A percentile compares a stretch with the other conserved stretches of the same genome.
Evolutionary conservation across 2,888 invertebrate species (phyloP).

Genomic region (Amaurobius ferox): DNA sequence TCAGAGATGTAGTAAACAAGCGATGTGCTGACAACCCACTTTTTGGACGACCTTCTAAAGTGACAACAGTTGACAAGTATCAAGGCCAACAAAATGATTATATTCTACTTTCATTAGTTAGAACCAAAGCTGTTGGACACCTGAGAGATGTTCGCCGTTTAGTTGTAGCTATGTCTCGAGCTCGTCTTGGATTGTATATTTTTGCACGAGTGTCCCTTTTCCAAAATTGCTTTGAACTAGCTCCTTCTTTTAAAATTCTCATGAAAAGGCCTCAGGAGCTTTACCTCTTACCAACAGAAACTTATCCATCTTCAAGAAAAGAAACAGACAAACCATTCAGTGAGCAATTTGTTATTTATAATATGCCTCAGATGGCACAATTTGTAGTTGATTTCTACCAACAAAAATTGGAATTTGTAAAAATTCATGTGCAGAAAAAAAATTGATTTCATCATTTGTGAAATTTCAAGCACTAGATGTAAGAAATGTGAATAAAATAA

Average conservation of each 20-base stretch:
- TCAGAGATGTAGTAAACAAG: slow-evolving; percentile 93
- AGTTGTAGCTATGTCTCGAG: slow-evolving; percentile 98
- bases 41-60: slow-evolving; percentile 93
- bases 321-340: slow-evolving; percentile 24
- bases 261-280: slow-evolving; percentile 88
- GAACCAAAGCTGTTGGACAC: slow-evolving; percentile 98
- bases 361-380: slow-evolving; percentile 96
- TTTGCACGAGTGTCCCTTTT: slow-evolving; percentile 95
- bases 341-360: slow-evolving; percentile 83
- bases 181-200: slow-evolving; percentile 95
- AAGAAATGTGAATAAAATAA: too few species aligned
- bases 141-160: slow-evolving; percentile 95
- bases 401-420: slow-evolving; percentile 84
- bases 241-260: slow-evolving; percentile 94
- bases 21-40: slow-evolving; percentile 96
- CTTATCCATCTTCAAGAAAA: slow-evolving; percentile 83
- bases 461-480: too few species aligned
- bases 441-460: too few species aligned
- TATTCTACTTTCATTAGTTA: slow-evolving; percentile 95
- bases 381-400: slow-evolving; percentile 96
- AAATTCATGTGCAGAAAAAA: slow-evolving; percentile 44
- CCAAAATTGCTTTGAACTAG: slow-evolving; percentile 96
- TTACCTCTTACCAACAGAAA: slow-evolving; percentile 87
- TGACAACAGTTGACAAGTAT: slow-evolving; percentile 96
- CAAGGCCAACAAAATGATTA: slow-evolving; percentile 99